These are phyloP conservation scores for Microctonus hyperodae DNA, from an alignment of 2,888 invertebrate species.

Conservation along the genomic window DNA sequence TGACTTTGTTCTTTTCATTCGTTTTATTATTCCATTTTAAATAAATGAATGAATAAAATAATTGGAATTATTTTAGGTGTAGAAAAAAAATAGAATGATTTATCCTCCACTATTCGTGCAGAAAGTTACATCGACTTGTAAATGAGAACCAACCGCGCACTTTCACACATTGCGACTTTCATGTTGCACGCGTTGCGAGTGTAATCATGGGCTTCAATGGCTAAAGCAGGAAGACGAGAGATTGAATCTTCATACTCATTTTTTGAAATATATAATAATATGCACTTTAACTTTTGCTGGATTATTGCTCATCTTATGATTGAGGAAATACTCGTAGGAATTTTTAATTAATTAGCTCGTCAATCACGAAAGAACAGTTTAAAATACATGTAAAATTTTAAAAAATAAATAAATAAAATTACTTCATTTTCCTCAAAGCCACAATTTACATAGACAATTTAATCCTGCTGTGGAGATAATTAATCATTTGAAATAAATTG, in stretches of 20 bases:
- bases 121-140: constrained; percentile 29
- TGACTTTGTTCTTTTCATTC: not conserved
- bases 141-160: constrained; percentile 27
- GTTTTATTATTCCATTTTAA: not conserved
- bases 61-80: not conserved
- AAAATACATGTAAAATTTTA: not conserved
- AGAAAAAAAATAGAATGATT: not conserved
- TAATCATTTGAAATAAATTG: not conserved
- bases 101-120: not conserved
- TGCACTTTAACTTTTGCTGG: not conserved
- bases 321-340: not conserved
- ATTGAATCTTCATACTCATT: constrained; percentile 8
- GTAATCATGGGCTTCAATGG: not conserved
- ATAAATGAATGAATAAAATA: too few species aligned
- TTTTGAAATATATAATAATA: not conserved
- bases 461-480: not conserved
- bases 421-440: not conserved
- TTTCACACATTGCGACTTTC: constrained; percentile 31
- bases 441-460: not conserved
- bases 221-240: constrained; percentile 13
- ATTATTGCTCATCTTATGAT: not conserved
- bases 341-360: not conserved
- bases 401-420: not conserved
- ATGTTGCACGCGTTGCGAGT: constrained; percentile 14
- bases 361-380: not conserved